Evolutionary conservation across 2,797 vertebrate species (phyloP), one percentile per base, ranked within the genome.

Genomic region (Labroides dimidiatus): DNA sequence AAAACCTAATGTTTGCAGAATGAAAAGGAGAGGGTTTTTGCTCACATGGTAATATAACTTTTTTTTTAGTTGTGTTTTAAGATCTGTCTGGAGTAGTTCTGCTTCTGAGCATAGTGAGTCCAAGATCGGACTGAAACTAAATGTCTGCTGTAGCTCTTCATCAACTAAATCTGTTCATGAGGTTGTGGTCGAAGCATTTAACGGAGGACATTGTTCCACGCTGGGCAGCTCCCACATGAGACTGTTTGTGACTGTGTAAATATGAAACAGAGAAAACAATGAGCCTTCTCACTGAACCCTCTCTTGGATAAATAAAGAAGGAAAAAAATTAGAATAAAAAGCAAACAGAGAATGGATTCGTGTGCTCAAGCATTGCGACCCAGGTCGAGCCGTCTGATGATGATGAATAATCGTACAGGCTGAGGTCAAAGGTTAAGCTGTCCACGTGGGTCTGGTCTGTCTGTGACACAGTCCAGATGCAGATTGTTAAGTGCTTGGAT

Each of bases 401-500:
- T 92, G 88, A 90, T 91, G 81, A 88, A 91, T 84, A 88, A 81
- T 90, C 71, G 75, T 85, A 83, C 6, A n/a, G 4, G 7, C 20
- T 41, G 64, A 75, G 84, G 88, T 91, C 55, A 14, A 71, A 82
- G 88, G 81, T 90, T 83, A 87, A 82, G 70, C 73, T 74, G 64
- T 83, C 73, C 83, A 91, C 83, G 72, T 88, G 86, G 81, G 81
- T 77, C 89, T 89, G 89, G 81, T 76, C 67, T 80, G 63, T 61
- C 55, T 33, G 30, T 7, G 90, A 93, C 82, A 88, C 68, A 88
- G 81, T 90, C 87, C 91, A 93, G 92, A 79, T 60, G 1, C 51
- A 19, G 47, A 39, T 64, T n/a, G 43, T 75, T 50, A 65, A 66
- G 78, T 75, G 74, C 85, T 75, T 78, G 73, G 71, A 39, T 73